Base-by-base conservation (phyloP, 2,113 vertebrate genomes). In the Ochotona curzoniae region DNA sequence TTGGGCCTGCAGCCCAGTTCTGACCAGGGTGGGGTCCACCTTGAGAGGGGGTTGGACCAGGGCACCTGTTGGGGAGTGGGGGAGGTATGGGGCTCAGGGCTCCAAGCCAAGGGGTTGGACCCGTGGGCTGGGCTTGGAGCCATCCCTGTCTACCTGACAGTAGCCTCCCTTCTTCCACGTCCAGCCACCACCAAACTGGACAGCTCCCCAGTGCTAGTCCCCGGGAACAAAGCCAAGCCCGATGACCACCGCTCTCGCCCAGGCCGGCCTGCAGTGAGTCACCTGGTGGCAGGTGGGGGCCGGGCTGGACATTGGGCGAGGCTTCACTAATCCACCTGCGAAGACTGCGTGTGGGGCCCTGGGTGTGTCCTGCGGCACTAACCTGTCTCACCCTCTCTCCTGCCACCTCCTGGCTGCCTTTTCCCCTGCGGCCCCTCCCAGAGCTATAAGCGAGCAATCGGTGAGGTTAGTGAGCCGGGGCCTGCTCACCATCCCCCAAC, bases 391-490 rank as follows among this genome's bases (percentile, higher is more conserved):
- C 94, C 94, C n/a, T 96, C 90, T 97, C 38, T 95, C 87, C 90
- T 94, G 71, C 87, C 78, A 91, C 51, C 60, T 93, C 70, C 61
- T 90, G 97, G 95, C 95, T 97, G 93, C 96, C 82, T 94, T 78
- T 89, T 75, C 81, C 96, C 96, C 73, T 81, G 13, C 87, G 90
- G 80, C 71, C 74, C 85, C 75, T 91, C 91, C 95, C 98, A 99
- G 99, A 99, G 99, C 98, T 99, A 99, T 98, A 99, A 99, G 97
- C 98, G 99, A 95, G 99, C 99, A 44, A 99, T 99, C 97, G 99
- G 99, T 97, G 99, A 99, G 99, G 99, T 99, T 96, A 98, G 99
- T 99, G 95, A 86, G 57, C 26, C 71, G 60, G 87, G 21, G 23
- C 57, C 35, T 73, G 20, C 69, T 28, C 30, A 32, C 38, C 23